Conservation (phyloP, 2,888 invertebrate genomes). For the Amphipyra berbera region DNA sequence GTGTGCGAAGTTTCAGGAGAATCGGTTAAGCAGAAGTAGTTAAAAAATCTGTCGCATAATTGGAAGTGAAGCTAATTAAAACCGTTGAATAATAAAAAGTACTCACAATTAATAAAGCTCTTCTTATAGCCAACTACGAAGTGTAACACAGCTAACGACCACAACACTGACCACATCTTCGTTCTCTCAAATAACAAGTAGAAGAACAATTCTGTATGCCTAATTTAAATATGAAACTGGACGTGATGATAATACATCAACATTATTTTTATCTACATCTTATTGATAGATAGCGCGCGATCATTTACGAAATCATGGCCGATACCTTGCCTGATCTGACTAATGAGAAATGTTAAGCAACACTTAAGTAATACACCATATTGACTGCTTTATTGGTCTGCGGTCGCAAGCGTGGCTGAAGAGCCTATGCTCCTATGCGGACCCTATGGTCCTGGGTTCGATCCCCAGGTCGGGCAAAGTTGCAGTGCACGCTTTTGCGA, state of each 20-base stretch:
- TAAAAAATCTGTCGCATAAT: too few relatives aligned
- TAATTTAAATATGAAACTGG: slow-evolving; percentile 43
- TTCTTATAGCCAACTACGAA: slow-evolving; percentile 57
- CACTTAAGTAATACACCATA: not conserved
- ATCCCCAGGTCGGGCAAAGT: too few relatives aligned
- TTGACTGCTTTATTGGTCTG: too few relatives aligned
- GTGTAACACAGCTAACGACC: slow-evolving; percentile 54
- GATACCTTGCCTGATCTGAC: not conserved
- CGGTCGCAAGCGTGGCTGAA: too few relatives aligned
- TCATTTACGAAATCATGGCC: slow-evolving; percentile 20
- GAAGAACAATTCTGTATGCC: not conserved
- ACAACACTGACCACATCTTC: slow-evolving; percentile 70
- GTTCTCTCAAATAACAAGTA: slow-evolving; percentile 16
- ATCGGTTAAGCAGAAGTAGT: too few relatives aligned
- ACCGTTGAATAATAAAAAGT: too few relatives aligned
- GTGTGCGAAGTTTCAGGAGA: too few relatives aligned
- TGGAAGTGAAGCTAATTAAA: too few relatives aligned
- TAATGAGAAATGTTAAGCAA: slow-evolving; percentile 17
- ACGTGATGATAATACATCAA: slow-evolving; percentile 50
- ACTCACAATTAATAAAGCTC: slow-evolving; percentile 76
- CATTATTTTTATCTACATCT: slow-evolving; percentile 39
- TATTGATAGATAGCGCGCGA: slow-evolving; percentile 19
- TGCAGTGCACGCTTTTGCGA: too few relatives aligned
- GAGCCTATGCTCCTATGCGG: too few relatives aligned
- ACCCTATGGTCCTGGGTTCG: too few relatives aligned